Evolutionary conservation across 2,888 invertebrate species (phyloP), one percentile per base, ranked within the genome.

Genomic region (Trilocha varians): DNA sequence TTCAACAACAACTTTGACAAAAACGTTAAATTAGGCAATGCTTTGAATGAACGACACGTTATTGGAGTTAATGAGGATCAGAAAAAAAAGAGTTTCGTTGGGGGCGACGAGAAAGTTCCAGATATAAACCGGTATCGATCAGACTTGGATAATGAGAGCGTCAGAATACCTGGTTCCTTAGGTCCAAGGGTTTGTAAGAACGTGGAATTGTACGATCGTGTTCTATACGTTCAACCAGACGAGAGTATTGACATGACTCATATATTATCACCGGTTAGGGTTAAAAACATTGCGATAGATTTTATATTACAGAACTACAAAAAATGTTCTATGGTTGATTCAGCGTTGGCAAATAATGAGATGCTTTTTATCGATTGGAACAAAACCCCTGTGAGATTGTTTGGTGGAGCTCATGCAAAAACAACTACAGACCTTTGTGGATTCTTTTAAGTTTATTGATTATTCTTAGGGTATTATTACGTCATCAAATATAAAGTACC

Each of bases 321-420:
- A 46, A 71, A 65, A 48, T 85, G 84, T 52, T 75, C 80, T 0
- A 52, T 77, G 32, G 57, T 69, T 34, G 77, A 75, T 38, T 73
- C 76, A 1, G 36, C 48, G 1, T 57, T 77, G 36, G 59, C 66
- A 46, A 57, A 59, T n/a, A 67, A 65, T 46, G 45, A 55, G 13
- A 59, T 72, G 47, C 49, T 79, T 13, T 74, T 89, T 25, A 87
- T 92, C 41, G 88, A 89, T 55, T 92, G 91, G 91, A 88, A 85
- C 34, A 87, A 84, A 52, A 91, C 91, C 2, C 90, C 91, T 0
- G 90, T 91, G 1, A 78, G 88, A 49, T 79, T 91, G 1, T 91
- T 91, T 57, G 91, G 91, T 13, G 91, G 91, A 5, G 91, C 91
- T 3, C 78, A 83, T 54, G 70, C 91, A 14, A 88, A 87, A 59